These are phyloP conservation scores for Enoplosus armatus DNA, from an alignment of 2,797 vertebrate genomes.

Conservation along the genomic window DNA sequence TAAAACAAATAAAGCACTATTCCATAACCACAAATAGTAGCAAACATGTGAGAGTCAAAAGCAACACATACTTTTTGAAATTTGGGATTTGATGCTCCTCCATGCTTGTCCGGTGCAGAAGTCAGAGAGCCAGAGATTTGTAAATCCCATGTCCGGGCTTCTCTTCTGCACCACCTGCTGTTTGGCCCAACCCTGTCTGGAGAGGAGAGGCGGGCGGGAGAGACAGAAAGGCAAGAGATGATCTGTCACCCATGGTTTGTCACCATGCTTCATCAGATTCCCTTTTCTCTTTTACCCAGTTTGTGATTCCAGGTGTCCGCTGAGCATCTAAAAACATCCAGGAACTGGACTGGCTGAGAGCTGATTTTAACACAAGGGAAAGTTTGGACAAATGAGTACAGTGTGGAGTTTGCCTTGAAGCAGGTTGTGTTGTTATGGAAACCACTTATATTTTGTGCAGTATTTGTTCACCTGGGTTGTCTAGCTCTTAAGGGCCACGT, in stretches of 20 bases:
- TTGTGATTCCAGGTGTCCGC: constrained; percentile 23
- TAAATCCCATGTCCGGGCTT: constrained; percentile 78
- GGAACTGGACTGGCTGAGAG: not conserved
- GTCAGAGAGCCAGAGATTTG: constrained; percentile 74
- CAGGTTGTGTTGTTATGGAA: constrained; percentile 59
- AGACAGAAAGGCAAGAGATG: constrained; percentile 55
- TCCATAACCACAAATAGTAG: not conserved
- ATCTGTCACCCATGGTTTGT: constrained; percentile 61
- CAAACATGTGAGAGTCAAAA: constrained; percentile 8
- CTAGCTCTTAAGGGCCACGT: constrained; percentile 6
- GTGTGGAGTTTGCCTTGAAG: constrained; percentile 8
- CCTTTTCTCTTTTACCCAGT: constrained; percentile 11
- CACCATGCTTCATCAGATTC: constrained; percentile 49
- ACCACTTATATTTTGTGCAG: constrained; percentile 54
- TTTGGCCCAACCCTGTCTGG: constrained; percentile 78
- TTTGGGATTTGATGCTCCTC: constrained; percentile 58
- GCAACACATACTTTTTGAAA: constrained; percentile 77
- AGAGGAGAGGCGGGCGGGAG: constrained; percentile 66
- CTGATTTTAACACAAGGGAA: constrained; percentile 33
- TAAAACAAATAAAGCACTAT: not conserved
- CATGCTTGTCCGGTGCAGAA: constrained; percentile 62
- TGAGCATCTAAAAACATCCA: constrained; percentile 18
- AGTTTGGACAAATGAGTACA: constrained; percentile 40
- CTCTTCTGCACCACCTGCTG: constrained; percentile 85
- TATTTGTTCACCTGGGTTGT: constrained; percentile 64